phyloP scores from a whole-genome alignment of 2,888 invertebrate genomes.

The Cephus nigrinus region DNA sequence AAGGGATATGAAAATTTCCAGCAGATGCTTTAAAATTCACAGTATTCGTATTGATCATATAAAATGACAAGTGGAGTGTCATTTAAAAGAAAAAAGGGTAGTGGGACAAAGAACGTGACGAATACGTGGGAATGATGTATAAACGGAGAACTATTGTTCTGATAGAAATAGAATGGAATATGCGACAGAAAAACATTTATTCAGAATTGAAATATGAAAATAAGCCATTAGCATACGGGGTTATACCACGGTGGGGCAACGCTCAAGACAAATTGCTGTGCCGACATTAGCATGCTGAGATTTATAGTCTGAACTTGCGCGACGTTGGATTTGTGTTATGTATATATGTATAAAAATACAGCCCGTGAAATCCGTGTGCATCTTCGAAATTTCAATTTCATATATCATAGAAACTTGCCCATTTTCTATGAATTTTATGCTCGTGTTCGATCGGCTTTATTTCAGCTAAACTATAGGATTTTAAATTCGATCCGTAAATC shows the following conservation, averaged over 20 bases:
- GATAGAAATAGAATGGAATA: not conserved
- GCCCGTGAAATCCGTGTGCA: too few species aligned
- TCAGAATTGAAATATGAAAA: constrained; percentile 22
- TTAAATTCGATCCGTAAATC: not conserved
- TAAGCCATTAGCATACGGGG: constrained; percentile 20
- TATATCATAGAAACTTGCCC: not conserved
- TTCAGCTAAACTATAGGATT: not conserved
- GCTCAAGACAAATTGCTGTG: constrained; percentile 26
- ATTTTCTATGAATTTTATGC: not conserved
- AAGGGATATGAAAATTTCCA: not conserved
- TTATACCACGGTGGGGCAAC: not conserved
- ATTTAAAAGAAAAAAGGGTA: not conserved
- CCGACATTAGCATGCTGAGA: constrained; percentile 31
- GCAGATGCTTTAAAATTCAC: not conserved
- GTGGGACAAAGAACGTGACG: not conserved
- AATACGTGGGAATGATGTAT: not conserved
- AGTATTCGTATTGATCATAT: not conserved
- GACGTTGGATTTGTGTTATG: not conserved
- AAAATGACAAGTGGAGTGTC: not conserved
- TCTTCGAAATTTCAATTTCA: constrained; percentile 3
- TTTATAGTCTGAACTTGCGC: constrained; percentile 31
- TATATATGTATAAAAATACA: not conserved
- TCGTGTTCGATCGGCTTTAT: not conserved
- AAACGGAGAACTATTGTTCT: not conserved
- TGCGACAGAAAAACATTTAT: constrained; percentile 13